phyloP scores from a whole-genome alignment of 2,888 invertebrate genomes.

The Cantharis lateralis region DNA sequence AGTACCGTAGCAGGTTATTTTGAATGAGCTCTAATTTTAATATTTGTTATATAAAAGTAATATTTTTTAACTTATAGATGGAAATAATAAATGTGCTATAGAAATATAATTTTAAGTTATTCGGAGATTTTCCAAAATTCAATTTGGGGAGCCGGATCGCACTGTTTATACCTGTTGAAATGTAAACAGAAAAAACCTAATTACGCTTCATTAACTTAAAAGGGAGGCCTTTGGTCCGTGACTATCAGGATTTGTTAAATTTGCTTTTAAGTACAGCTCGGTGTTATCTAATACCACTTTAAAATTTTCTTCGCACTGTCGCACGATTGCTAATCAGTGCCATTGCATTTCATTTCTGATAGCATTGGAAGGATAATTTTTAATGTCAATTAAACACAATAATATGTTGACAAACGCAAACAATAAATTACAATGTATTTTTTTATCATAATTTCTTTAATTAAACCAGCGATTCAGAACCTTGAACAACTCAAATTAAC shows the following conservation, averaged over 20 bases:
- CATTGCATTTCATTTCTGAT: not conserved
- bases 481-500: not conserved
- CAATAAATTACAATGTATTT: not conserved
- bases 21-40: too few relatives aligned
- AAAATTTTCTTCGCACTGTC: not conserved
- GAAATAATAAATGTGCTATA: too few relatives aligned
- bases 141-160: too few relatives aligned
- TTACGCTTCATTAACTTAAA: not conserved
- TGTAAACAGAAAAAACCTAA: not conserved
- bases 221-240: not conserved
- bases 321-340: not conserved
- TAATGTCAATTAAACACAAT: constrained; percentile 1
- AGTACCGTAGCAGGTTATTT: not conserved
- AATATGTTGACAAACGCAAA: not conserved
- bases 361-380: not conserved
- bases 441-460: not conserved
- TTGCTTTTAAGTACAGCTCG: not conserved
- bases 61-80: too few relatives aligned
- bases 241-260: not conserved
- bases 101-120: too few relatives aligned
- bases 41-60: too few relatives aligned
- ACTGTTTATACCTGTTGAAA: too few relatives aligned
- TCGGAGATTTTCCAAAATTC: too few relatives aligned
- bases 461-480: not conserved
- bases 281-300: not conserved